A percentile compares a stretch with the other conserved stretches of the same genome.
These are phyloP conservation scores for Oreocharis arfaki DNA, from an alignment of 2,113 vertebrate species.

Conservation along the genomic window DNA sequence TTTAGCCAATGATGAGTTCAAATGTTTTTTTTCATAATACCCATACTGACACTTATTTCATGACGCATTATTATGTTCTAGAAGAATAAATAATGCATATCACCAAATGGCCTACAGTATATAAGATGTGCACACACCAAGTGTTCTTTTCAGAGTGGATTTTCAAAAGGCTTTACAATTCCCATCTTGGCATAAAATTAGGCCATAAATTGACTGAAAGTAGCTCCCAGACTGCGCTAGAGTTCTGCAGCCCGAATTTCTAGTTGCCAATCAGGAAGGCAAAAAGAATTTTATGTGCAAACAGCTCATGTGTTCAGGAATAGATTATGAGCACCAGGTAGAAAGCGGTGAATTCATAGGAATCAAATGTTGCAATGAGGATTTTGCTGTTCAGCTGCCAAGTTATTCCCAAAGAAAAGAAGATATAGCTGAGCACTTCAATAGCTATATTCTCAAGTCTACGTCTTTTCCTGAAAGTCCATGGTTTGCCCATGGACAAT, in stretches of 20 bases:
- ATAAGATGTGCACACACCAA: background rate
- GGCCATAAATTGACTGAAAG: background rate
- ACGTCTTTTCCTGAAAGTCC: background rate
- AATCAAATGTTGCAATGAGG: background rate
- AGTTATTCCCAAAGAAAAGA: background rate
- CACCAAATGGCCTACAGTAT: background rate
- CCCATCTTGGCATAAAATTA: background rate
- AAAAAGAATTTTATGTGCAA: background rate
- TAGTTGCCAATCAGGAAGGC: background rate
- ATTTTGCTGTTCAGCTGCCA: background rate
- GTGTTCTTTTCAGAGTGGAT: conserved; percentile 13
- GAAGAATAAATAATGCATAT: conserved; percentile 21
- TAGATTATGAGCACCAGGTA: background rate
- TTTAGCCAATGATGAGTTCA: background rate
- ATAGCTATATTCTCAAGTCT: rapidly evolving
- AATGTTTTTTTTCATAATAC: background rate
- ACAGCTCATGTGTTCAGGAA: background rate
- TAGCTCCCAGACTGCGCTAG: background rate
- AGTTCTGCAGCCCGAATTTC: background rate
- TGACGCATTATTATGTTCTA: background rate
- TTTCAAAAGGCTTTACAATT: conserved; percentile 25
- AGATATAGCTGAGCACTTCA: background rate
- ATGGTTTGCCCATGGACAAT: background rate
- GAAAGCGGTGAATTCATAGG: background rate
- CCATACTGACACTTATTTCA: background rate